These are phyloP conservation scores for Thymelicus sylvestris DNA, from an alignment of 2,888 invertebrate species.

Conservation along the genomic window DNA sequence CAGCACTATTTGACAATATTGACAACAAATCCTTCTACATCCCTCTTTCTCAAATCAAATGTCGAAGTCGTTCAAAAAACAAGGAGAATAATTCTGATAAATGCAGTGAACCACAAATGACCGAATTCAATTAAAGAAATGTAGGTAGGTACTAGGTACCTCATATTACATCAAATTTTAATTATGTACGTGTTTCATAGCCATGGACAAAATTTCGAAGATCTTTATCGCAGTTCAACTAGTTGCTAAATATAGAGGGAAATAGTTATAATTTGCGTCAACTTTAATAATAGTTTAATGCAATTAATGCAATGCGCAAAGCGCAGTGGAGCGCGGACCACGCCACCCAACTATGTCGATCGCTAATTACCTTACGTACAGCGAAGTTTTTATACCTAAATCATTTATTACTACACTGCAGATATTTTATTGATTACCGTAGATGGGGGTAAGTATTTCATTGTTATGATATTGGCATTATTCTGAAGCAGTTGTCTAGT, in stretches of 20 bases:
- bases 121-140: no score
- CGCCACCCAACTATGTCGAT: slow-evolving; percentile 49
- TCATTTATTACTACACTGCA: slow-evolving; percentile 11
- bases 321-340: slow-evolving; percentile 47
- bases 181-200: neutral
- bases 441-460: slow-evolving; percentile 14
- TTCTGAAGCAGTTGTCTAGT: neutral
- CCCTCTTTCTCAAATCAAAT: no score
- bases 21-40: no score
- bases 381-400: slow-evolving; percentile 8
- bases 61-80: no score
- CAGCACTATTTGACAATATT: no score
- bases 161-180: neutral
- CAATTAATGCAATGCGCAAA: slow-evolving; percentile 48
- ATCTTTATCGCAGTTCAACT: slow-evolving; percentile 7
- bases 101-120: no score
- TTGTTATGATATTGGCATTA: neutral
- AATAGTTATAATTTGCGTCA: slow-evolving; percentile 29
- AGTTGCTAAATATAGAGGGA: slow-evolving; percentile 17
- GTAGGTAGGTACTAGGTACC: no score
- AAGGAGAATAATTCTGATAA: no score
- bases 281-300: slow-evolving; percentile 49
- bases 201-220: neutral
- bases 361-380: slow-evolving; percentile 39
- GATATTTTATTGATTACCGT: slow-evolving; percentile 19